Percentiles rank a stretch among this genome's conserved stretches.
Evolutionary conservation across 1,140 invertebrate genomes (phyloP).

Genomic region (Neuroterus valhalla): DNA sequence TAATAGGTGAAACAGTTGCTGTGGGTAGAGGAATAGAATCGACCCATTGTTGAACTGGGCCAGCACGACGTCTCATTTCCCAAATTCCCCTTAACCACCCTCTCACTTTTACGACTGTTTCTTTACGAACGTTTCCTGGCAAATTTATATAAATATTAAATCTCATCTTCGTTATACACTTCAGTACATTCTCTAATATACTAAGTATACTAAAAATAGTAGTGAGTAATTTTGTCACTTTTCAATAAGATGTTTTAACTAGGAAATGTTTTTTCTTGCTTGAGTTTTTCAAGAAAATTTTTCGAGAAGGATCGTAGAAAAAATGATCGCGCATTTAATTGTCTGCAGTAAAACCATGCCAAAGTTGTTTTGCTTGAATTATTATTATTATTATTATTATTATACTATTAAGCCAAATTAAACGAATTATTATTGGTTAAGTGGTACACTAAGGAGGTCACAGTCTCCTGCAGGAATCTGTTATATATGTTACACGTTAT

Average conservation of each 20-base stretch:
- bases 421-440: no score
- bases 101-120: slow-evolving; percentile 66
- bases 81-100: slow-evolving; percentile 70
- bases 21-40: slow-evolving; percentile 69
- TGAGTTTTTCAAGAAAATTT: no score
- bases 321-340: no score
- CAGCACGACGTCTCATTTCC: slow-evolving; percentile 69
- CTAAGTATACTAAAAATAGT: slow-evolving; percentile 8
- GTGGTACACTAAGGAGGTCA: no score
- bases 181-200: not conserved
- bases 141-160: slow-evolving; percentile 29
- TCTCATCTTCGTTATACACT: not conserved
- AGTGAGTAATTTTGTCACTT: slow-evolving; percentile 22
- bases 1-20: slow-evolving; percentile 43
- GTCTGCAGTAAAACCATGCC: no score
- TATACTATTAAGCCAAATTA: no score
- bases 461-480: no score
- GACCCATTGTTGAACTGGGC: slow-evolving; percentile 74
- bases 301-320: no score
- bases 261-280: no score
- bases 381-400: no score
- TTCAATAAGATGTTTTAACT: not conserved
- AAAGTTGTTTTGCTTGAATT: no score
- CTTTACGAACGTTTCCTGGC: slow-evolving; percentile 67
- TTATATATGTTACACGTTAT: no score